These are phyloP conservation scores for Threskiornis aethiopicus DNA, from an alignment of 2,797 vertebrate species.

Conservation along the genomic window DNA sequence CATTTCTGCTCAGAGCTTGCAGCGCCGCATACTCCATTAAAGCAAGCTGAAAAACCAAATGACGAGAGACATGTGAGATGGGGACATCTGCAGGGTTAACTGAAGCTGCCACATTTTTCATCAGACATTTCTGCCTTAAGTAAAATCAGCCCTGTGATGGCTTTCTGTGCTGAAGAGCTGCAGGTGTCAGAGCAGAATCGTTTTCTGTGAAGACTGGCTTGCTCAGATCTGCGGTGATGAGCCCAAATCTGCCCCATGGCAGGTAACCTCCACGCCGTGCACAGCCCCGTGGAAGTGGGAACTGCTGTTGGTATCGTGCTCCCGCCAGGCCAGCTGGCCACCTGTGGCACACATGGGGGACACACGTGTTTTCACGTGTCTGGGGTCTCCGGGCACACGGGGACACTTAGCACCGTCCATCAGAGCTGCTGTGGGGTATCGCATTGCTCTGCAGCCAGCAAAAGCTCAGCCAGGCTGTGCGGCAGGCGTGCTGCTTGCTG, in stretches of 20 bases:
- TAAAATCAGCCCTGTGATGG: neutral
- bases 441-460: neutral
- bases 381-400: neutral
- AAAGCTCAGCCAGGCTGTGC: neutral
- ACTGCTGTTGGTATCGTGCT: rapidly evolving
- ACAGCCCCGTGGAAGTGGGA: rapidly evolving
- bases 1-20: neutral
- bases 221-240: neutral
- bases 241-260: neutral
- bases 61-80: neutral
- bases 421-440: rapidly evolving
- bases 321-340: neutral
- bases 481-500: neutral
- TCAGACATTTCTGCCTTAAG: neutral
- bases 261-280: rapidly evolving
- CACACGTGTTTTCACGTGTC: neutral
- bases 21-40: rapidly evolving
- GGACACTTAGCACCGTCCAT: rapidly evolving
- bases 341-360: rapidly evolving
- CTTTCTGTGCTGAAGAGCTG: neutral
- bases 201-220: neutral
- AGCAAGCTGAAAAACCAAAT: neutral
- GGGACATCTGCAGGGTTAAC: neutral
- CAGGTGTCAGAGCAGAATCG: neutral
- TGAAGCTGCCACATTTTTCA: neutral